Evolutionary conservation across 2,113 vertebrate genomes (phyloP), one percentile per base, ranked within the genome.

Genomic region (Sebastes fasciatus): DNA sequence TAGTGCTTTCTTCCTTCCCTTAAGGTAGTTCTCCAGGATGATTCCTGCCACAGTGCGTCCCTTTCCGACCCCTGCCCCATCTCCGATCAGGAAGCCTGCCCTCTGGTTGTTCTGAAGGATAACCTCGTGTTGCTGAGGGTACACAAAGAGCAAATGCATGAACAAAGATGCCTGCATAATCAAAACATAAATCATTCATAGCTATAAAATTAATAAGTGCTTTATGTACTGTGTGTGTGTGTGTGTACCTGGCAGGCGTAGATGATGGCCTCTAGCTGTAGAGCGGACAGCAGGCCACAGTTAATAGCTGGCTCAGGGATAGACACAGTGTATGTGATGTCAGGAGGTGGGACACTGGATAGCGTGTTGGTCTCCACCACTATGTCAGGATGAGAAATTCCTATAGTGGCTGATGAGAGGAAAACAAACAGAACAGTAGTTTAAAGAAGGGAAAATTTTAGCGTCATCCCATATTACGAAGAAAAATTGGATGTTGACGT

Each of bases 301-400:
- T 94, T 95, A 0, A 96, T 95, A 40, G 95, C 94, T 0, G 87
- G 64, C 55, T 89, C 40, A 0, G 97, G 97, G 84, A 99, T 96
- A 48, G 96, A 96, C 11, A 99, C 95, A n/a, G 89, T 91, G 85
- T 99, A 99, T 75, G 96, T 98, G 93, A 99, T 94, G 91, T 99
- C 97, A 0, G 98, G 98, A 0, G 98, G 98, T 4, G 98, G 98
- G 8, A 99, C 98, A 0, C 98, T 99, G 87, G 98, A 99, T 3
- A 99, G 93, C 0, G 98, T 99, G 95, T 97, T 99, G 0, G 98
- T 99, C 90, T 99, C 98, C 65, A 99, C 98, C 77, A 99, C 98
- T 0, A 97, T 97, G 94, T 99, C 98, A 0, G 98, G 98, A 88
- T 99, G 98, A 75, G 97, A 97, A 88, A 95, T 97, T 86, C 98